These are phyloP conservation scores for Coluber constrictor DNA, from an alignment of 2,797 vertebrate species.

Conservation along the genomic window DNA sequence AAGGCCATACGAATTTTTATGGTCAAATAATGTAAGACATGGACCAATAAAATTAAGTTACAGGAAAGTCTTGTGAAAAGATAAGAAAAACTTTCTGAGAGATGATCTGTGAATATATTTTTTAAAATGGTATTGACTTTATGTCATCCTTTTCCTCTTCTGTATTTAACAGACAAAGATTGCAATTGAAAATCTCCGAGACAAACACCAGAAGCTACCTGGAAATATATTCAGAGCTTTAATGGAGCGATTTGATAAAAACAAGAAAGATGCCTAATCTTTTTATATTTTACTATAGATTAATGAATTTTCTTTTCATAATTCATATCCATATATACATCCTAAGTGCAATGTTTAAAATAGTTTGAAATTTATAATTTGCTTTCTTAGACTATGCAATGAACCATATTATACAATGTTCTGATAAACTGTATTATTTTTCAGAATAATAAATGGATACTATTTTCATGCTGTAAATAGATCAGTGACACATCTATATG, in stretches of 20 bases:
- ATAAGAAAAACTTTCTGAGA: background rate
- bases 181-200: conserved; percentile 14
- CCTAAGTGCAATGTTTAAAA: background rate
- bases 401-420: background rate
- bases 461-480: background rate
- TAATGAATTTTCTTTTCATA: background rate
- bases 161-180: conserved; percentile 16
- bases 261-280: background rate
- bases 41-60: background rate
- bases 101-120: background rate
- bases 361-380: background rate
- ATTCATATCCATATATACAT: background rate
- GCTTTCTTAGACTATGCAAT: background rate
- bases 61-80: background rate
- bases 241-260: conserved; percentile 1
- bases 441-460: background rate
- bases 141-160: background rate
- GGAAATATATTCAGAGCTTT: conserved; percentile 10
- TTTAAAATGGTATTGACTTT: background rate
- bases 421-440: background rate
- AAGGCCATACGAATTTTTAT: background rate
- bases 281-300: background rate
- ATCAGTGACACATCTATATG: background rate
- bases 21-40: background rate
- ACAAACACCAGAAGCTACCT: conserved; percentile 20